phyloP scores from a whole-genome alignment of 2,797 vertebrate species.

The Anas capensis region DNA sequence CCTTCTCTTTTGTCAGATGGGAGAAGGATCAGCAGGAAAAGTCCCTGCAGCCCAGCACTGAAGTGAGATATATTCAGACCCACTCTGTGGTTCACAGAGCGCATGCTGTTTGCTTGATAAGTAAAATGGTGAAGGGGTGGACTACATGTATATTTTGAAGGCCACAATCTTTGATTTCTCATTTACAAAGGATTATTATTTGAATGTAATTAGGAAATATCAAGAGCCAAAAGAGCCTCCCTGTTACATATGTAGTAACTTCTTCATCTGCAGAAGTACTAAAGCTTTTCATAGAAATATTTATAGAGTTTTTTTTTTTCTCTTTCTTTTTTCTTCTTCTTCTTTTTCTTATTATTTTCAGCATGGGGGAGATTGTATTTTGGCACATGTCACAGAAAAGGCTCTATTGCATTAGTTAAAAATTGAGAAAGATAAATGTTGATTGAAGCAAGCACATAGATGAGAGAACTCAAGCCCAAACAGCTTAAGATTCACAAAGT shows the following conservation, averaged over 20 bases:
- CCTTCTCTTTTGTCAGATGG: not conserved
- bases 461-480: not conserved
- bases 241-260: rapidly evolving
- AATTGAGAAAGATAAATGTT: not conserved
- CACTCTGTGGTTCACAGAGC: rapidly evolving
- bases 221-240: rapidly evolving
- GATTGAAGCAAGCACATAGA: not conserved
- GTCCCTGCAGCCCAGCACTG: not conserved
- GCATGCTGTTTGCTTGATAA: not conserved
- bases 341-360: not conserved
- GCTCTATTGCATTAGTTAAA: not conserved
- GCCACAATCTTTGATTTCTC: not conserved
- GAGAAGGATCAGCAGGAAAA: not conserved
- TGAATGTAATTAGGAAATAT: not conserved
- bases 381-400: not conserved
- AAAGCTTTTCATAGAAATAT: not conserved
- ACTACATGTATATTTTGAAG: not conserved
- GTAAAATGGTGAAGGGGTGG: not conserved
- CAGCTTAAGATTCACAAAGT: not conserved
- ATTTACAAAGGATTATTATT: not conserved
- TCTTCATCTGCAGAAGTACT: not conserved
- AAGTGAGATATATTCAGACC: rapidly evolving
- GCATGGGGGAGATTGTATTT: not conserved
- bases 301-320: not conserved
- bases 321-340: rapidly evolving